phyloP scores from a whole-genome alignment of 2,797 vertebrate genomes.

The Chromobotia macracanthus region DNA sequence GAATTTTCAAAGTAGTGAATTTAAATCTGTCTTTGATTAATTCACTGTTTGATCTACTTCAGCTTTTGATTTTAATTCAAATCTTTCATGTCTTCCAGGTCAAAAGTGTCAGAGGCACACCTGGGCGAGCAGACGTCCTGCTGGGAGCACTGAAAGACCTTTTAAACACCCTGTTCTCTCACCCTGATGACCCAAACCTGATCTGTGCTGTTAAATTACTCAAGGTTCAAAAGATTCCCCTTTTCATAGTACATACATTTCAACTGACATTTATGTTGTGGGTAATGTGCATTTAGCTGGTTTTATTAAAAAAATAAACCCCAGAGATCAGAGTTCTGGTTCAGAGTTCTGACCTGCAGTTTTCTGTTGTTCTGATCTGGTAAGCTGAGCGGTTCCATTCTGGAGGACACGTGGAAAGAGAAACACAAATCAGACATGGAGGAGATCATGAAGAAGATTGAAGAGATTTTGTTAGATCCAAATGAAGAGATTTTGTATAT shows the following conservation, averaged over 20 bases:
- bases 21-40: background rate
- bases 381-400: constrained; percentile 91
- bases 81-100: constrained; percentile 73
- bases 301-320: no score
- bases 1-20: background rate
- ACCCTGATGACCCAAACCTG: constrained; percentile 88
- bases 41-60: no score
- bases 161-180: constrained; percentile 82
- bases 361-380: constrained; percentile 42
- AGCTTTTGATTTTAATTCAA: background rate
- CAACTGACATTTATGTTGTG: no score
- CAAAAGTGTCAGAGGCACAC: constrained; percentile 83
- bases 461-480: constrained; percentile 87
- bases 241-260: constrained; percentile 62
- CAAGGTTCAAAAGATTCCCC: constrained; percentile 76
- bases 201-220: constrained; percentile 93
- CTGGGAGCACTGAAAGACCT: constrained; percentile 86
- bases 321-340: no score
- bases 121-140: constrained; percentile 84
- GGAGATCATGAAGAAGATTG: constrained; percentile 84
- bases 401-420: constrained; percentile 93
- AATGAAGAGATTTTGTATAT: no score
- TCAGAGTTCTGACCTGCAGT: constrained; percentile 4
- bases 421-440: constrained; percentile 83
- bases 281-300: no score